Base-by-base conservation (phyloP, 2,797 vertebrate species). In the Buceros bicornis region DNA sequence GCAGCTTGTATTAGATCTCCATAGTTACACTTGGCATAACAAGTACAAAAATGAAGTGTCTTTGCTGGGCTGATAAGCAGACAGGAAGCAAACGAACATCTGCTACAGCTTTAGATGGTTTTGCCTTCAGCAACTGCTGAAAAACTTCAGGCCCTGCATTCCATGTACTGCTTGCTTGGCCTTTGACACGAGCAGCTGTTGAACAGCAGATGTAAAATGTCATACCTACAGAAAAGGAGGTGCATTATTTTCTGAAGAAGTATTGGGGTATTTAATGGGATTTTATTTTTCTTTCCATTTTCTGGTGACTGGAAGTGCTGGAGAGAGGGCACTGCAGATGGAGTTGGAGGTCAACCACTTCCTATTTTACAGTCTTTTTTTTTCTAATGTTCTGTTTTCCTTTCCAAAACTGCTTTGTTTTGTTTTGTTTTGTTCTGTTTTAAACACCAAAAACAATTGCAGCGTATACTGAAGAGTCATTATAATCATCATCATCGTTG, bases 41-140 rank as follows among this genome's bases (percentile, higher is more conserved):
- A 94, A 94, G 65, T 40, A 81, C 95, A 83, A 93, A 97, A 70
- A 16, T 67, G 50, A 96, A 97, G 96, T 89, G 94, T 81, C 94
- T 97, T 82, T 97, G 96, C 40, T 29, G 93, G 94, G 86, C 90
- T 82, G 97, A 98, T 98, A 97, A 98, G 97, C 91, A 92, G 85
- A 95, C 97, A 97, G 98, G 98, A 98, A 98, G 94, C 97, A 83
- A 96, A 67, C 13, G 72, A 97, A 96, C 80, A 84, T 94, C 91
- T 96, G 96, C 88, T 97, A 76, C 74, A 96, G 77, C 78, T 93
- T 97, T 85, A 93, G 89, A 71, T 74, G 86, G 92, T 96, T 97
- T 95, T 89, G 95, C 88, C 95, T 94, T 93, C 26, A 69, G 91
- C 74, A 11, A 78, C 82, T 5, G 16, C 87, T 48, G 90, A 92